Conservation (phyloP, 2,113 vertebrate genomes). For the Phoenicopterus ruber region DNA sequence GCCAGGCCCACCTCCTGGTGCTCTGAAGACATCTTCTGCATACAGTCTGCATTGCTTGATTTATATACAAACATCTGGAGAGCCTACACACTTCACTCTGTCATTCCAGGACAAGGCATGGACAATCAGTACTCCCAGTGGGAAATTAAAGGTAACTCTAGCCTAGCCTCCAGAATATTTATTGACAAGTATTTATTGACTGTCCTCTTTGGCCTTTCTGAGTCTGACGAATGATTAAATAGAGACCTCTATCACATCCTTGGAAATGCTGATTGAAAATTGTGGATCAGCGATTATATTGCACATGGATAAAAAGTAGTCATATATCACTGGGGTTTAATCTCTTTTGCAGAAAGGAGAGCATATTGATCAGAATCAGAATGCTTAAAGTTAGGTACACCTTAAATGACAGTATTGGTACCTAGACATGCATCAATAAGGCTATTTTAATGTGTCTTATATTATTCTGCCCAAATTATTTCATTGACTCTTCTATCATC, state of each 20-base stretch:
- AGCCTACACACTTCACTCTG: not conserved
- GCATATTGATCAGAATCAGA: constrained; percentile 54
- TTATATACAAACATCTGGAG: not conserved
- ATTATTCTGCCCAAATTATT: constrained; percentile 43
- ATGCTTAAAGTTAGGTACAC: constrained; percentile 5
- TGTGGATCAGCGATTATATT: not conserved
- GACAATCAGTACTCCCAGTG: not conserved
- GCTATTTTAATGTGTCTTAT: not conserved
- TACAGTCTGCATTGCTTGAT: not conserved
- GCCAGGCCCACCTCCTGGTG: not conserved
- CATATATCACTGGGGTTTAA: constrained; percentile 36
- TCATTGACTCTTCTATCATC: constrained; percentile 22
- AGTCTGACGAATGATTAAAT: not conserved
- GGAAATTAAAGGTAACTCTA: not conserved
- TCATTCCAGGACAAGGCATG: not conserved
- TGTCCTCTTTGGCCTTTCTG: not conserved
- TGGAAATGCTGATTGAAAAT: constrained; percentile 32
- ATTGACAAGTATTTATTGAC: not conserved
- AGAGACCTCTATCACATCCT: not conserved
- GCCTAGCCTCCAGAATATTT: not conserved
- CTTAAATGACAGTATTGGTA: constrained; percentile 50
- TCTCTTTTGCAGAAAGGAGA: constrained; percentile 33
- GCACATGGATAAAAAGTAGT: constrained; percentile 2
- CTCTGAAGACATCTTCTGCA: not conserved
- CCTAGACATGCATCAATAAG: constrained; percentile 19